Evolutionary conservation across 2,797 vertebrate species (phyloP).

Genomic region (Enteromius afrohamiltoni): DNA sequence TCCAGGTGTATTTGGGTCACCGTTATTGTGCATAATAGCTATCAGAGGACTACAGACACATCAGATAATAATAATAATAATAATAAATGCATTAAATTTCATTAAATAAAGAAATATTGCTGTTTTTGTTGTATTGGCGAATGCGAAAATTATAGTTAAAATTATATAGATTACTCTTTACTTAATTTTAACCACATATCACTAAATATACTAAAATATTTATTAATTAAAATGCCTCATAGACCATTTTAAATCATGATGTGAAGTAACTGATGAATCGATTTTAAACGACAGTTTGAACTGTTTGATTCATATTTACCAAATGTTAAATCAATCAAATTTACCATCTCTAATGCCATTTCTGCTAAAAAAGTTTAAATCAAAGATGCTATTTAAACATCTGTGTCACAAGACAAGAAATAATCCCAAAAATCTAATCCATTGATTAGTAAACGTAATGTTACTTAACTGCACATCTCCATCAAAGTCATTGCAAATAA

Average conservation of each 20-base stretch:
- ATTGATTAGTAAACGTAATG: neutral
- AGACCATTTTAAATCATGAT: neutral
- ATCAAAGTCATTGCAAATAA: neutral
- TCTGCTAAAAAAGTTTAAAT: neutral
- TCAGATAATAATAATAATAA: no score
- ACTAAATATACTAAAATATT: neutral
- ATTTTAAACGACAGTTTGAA: neutral
- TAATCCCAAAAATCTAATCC: neutral
- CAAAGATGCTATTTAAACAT: neutral
- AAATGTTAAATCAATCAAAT: neutral
- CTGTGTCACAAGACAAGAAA: neutral
- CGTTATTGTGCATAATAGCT: conserved; percentile 4
- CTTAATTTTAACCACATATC: neutral
- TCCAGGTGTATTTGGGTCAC: conserved; percentile 7
- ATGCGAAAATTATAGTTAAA: neutral
- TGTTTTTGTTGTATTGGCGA: neutral
- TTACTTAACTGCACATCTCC: neutral
- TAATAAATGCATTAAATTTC: neutral
- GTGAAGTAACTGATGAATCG: neutral
- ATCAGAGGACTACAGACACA: conserved; percentile 44
- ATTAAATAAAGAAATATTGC: no score
- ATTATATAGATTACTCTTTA: neutral
- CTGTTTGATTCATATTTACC: neutral
- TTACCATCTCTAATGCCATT: neutral
- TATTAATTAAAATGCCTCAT: neutral